Conservation (phyloP, 2,797 vertebrate species). For the Periophthalmus magnuspinnatus region DNA sequence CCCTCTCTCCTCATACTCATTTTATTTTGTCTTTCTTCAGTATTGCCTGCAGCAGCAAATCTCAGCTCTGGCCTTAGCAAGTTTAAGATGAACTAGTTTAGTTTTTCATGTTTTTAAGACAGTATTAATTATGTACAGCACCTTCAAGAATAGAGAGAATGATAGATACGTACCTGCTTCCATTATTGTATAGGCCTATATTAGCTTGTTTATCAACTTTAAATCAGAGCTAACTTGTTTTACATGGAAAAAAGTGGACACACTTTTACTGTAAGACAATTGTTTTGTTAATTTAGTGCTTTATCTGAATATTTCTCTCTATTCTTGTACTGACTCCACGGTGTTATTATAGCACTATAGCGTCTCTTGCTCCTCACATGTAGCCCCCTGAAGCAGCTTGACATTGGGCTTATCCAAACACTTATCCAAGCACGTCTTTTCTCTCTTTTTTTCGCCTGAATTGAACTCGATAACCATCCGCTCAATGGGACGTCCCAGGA, state of each 20-base stretch:
- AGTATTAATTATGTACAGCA: no score
- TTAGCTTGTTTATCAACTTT: neutral
- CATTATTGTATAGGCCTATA: constrained; percentile 3
- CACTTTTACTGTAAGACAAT: neutral
- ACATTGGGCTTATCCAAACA: constrained; percentile 46
- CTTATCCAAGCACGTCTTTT: constrained; percentile 19
- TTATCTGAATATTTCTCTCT: neutral
- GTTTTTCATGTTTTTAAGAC: no score
- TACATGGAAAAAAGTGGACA: neutral
- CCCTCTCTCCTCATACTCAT: neutral
- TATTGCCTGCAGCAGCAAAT: no score
- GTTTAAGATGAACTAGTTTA: no score
- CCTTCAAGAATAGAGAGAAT: neutral
- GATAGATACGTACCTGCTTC: neutral
- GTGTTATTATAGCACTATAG: constrained; percentile 1
- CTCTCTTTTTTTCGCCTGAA: constrained; percentile 35
- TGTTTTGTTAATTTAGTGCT: neutral
- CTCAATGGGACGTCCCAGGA: constrained; percentile 33
- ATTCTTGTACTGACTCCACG: neutral
- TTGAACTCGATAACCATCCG: constrained; percentile 40
- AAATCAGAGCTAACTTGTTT: neutral
- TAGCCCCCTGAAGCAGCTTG: constrained; percentile 28
- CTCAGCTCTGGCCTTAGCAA: no score
- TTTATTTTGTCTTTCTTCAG: neutral
- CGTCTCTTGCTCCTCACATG: constrained; percentile 16